Conservation (phyloP, 2,888 invertebrate genomes). For the Ischnura elegans region DNA sequence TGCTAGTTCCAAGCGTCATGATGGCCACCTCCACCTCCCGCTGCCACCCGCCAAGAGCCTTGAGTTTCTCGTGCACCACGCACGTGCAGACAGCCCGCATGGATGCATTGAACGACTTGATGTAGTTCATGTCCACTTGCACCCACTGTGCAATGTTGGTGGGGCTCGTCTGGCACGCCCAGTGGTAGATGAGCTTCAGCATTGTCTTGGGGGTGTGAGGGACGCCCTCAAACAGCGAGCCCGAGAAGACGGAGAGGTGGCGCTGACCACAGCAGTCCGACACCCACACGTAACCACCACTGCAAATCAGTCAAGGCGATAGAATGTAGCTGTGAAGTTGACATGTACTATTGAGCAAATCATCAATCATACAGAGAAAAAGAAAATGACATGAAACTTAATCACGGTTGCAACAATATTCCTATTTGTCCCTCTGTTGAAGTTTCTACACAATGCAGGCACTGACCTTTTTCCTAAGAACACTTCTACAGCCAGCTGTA, state of each 20-base stretch:
- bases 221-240: slow-evolving; percentile 92
- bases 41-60: slow-evolving; percentile 85
- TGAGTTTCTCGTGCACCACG: slow-evolving; percentile 88
- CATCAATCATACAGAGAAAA: too few relatives aligned
- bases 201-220: slow-evolving; percentile 91
- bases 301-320: slow-evolving; percentile 81
- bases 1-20: slow-evolving; percentile 92
- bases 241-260: slow-evolving; percentile 92
- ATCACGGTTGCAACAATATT: too few relatives aligned
- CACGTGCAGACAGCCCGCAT: slow-evolving; percentile 89
- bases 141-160: slow-evolving; percentile 95
- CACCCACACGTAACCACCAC: slow-evolving; percentile 95
- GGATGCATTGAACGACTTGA: slow-evolving; percentile 85
- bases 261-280: slow-evolving; percentile 91
- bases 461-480: too few relatives aligned
- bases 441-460: too few relatives aligned
- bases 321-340: too few relatives aligned
- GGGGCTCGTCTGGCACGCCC: slow-evolving; percentile 94
- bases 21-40: slow-evolving; percentile 89
- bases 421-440: too few relatives aligned
- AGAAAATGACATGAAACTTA: too few relatives aligned
- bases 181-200: slow-evolving; percentile 92
- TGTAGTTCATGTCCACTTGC: slow-evolving; percentile 81
- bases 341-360: too few relatives aligned
- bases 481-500: too few relatives aligned